Percentiles rank a stretch among this genome's conserved stretches.
Conservation (phyloP, 35 echinoderm and acorn worm species). For the Apostichopus japonicus region DNA sequence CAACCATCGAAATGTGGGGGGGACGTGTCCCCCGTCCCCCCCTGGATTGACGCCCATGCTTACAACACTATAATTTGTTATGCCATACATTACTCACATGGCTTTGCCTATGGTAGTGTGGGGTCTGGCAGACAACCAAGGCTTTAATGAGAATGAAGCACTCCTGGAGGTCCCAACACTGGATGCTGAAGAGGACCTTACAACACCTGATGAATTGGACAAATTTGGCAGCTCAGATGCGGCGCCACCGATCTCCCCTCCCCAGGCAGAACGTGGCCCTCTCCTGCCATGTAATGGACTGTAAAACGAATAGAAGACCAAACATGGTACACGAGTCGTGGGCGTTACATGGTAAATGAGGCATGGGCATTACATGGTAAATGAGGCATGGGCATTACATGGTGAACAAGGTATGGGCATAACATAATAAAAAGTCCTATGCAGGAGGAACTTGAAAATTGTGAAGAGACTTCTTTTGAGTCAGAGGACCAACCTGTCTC, state of each 20-base stretch:
- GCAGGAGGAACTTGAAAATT: too few species aligned
- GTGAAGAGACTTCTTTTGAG: too few species aligned
- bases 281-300: constrained; percentile 78
- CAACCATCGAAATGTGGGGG: too few species aligned
- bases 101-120: constrained; percentile 46
- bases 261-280: constrained; percentile 92
- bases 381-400: too few species aligned
- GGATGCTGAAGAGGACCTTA: constrained; percentile 43
- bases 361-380: too few species aligned
- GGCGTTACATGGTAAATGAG: too few species aligned
- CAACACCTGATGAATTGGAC: neutral
- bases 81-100: neutral
- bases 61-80: neutral
- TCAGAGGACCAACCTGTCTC: too few species aligned
- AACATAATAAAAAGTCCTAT: too few species aligned
- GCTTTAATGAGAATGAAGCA: constrained; percentile 27
- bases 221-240: constrained; percentile 52
- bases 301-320: constrained; percentile 2
- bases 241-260: constrained; percentile 91
- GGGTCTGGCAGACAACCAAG: constrained; percentile 32
- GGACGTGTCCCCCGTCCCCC: too few species aligned
- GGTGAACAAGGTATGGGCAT: too few species aligned
- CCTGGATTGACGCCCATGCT: too few species aligned
- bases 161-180: constrained; percentile 41
- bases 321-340: too few species aligned